Conservation (phyloP, 2,888 invertebrate species). For the Dynastes hyllus region DNA sequence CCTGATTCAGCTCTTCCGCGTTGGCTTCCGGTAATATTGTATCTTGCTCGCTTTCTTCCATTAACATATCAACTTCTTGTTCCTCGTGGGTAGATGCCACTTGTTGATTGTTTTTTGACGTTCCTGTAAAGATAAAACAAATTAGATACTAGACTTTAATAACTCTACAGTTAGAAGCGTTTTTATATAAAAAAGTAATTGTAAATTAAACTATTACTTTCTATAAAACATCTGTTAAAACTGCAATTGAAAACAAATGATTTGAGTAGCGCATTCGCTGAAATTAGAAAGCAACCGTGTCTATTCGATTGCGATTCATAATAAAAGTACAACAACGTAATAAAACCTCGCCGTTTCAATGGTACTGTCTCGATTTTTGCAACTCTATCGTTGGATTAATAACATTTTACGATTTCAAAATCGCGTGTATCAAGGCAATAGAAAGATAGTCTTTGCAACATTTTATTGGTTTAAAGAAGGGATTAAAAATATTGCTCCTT, state of each 20-base stretch:
- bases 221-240: constrained; percentile 17
- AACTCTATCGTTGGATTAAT: not conserved
- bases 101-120: constrained; percentile 19
- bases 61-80: constrained; percentile 70
- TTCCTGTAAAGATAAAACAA: constrained; percentile 15
- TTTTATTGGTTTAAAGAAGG: no score
- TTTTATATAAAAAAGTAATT: not conserved
- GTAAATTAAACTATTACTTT: constrained; percentile 12
- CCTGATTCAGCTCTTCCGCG: constrained; percentile 72
- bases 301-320: not conserved
- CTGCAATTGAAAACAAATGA: no score
- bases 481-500: no score
- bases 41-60: constrained; percentile 67
- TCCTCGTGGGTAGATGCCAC: constrained; percentile 16
- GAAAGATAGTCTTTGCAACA: no score
- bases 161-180: not conserved
- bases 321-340: not conserved
- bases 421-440: constrained; percentile 13
- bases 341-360: not conserved
- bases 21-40: constrained; percentile 40
- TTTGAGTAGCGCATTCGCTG: no score
- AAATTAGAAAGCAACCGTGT: constrained; percentile 16
- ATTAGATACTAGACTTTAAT: not conserved
- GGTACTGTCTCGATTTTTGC: not conserved
- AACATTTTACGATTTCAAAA: constrained; percentile 13